Percentiles rank a stretch among this genome's conserved stretches.
Evolutionary conservation across 2,113 vertebrate genomes (phyloP).

Genomic region (Butorides virescens): DNA sequence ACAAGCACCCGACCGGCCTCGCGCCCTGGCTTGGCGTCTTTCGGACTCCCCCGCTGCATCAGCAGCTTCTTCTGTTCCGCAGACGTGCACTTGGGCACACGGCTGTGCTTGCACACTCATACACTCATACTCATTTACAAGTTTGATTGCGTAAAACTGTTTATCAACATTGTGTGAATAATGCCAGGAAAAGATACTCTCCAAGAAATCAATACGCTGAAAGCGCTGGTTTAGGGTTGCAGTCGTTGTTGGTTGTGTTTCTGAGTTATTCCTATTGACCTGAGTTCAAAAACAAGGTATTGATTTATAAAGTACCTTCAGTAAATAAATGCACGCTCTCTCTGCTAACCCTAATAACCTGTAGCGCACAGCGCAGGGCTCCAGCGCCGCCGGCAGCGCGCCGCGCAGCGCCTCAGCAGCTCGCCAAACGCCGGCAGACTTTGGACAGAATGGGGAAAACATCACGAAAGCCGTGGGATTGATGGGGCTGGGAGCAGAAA

Average conservation of each 20-base stretch:
- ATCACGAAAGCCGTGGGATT: rapidly evolving
- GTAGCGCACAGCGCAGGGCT: slow-evolving; percentile 36
- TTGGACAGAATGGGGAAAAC: neutral
- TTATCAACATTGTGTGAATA: slow-evolving; percentile 70
- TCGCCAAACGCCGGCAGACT: neutral
- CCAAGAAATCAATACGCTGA: slow-evolving; percentile 71
- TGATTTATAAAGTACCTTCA: slow-evolving; percentile 80
- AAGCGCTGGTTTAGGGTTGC: slow-evolving; percentile 76
- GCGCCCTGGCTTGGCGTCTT: neutral
- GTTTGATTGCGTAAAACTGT: slow-evolving; percentile 54
- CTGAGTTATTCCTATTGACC: slow-evolving; percentile 79
- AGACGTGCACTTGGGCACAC: neutral
- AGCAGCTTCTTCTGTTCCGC: neutral
- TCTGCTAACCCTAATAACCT: slow-evolving; percentile 66
- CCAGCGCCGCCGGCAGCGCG: neutral
- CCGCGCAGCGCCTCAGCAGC: neutral
- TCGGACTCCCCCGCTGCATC: neutral
- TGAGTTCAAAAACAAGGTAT: slow-evolving; percentile 77
- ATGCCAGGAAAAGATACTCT: slow-evolving; percentile 76
- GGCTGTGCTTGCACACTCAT: neutral
- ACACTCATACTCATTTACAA: slow-evolving; percentile 39
- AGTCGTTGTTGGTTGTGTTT: slow-evolving; percentile 72
- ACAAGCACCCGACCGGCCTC: neutral
- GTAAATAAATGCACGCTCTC: slow-evolving; percentile 74
- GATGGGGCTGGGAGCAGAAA: neutral